A percentile compares a stretch with the other conserved stretches of the same genome.
Conservation (phyloP, 2,797 vertebrate species). For the Apodemus agrarius region DNA sequence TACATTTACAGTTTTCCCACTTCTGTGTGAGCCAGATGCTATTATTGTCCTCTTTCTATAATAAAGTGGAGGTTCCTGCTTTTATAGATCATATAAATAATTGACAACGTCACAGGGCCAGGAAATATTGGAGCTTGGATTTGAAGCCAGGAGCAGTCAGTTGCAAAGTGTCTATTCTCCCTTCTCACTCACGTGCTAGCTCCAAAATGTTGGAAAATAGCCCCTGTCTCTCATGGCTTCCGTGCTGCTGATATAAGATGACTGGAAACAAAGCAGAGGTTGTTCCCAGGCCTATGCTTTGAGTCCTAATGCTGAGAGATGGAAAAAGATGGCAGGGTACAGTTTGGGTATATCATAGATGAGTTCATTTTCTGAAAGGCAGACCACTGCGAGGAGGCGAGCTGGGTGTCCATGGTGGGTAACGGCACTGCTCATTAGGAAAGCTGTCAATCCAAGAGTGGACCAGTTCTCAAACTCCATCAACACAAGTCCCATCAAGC, state of each 20-base stretch:
- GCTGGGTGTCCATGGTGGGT: accelerated
- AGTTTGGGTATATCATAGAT: too few species aligned
- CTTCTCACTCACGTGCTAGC: background rate
- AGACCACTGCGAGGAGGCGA: background rate
- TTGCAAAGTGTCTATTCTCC: background rate
- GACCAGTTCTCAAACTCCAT: background rate
- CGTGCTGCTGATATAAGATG: background rate
- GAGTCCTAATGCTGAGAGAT: background rate
- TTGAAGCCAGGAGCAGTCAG: background rate
- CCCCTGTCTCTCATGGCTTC: background rate
- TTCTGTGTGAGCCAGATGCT: background rate
- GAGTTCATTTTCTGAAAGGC: background rate
- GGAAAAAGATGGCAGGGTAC: accelerated
- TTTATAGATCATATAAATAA: background rate
- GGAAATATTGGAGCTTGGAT: background rate
- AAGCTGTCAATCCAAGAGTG: background rate
- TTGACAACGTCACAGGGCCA: background rate
- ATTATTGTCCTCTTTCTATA: background rate
- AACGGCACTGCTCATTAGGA: background rate
- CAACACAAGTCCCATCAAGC: background rate
- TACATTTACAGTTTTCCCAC: background rate
- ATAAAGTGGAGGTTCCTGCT: background rate
- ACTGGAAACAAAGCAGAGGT: background rate
- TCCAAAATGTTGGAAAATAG: background rate
- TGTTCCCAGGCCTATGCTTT: accelerated